phyloP scores from a whole-genome alignment of 2,797 vertebrate species.

The Allochrocebus solatus region DNA sequence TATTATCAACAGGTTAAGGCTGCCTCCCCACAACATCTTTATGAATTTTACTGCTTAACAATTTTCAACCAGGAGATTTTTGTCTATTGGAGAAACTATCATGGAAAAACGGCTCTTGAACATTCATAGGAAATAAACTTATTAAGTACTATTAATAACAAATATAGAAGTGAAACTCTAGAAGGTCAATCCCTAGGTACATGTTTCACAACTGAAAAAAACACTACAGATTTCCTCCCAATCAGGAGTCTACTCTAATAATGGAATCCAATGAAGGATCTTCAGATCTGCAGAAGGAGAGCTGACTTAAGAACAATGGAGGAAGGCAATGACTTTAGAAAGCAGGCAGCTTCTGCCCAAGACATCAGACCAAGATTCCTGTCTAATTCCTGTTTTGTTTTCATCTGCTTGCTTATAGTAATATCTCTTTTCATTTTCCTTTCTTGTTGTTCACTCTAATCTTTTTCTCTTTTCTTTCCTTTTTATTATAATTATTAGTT shows the following conservation, averaged over 20 bases:
- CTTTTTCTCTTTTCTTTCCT: neutral
- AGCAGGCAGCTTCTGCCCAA: neutral
- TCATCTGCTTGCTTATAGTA: neutral
- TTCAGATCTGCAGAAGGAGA: neutral
- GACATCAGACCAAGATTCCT: neutral
- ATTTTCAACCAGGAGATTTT: neutral
- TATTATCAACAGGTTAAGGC: neutral
- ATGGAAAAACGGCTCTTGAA: neutral
- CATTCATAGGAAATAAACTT: neutral
- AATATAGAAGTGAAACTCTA: neutral
- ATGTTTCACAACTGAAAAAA: neutral
- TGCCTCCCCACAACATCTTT: neutral
- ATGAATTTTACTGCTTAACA: neutral
- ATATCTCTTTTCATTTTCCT: neutral
- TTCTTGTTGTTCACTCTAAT: neutral
- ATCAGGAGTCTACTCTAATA: neutral
- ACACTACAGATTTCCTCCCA: neutral
- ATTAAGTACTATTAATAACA: neutral
- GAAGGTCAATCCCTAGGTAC: neutral
- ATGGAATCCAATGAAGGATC: neutral
- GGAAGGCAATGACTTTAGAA: neutral
- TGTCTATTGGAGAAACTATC: neutral
- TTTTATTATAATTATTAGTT: neutral
- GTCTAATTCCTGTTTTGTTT: neutral
- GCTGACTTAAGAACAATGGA: neutral